Evolutionary conservation across 2,113 vertebrate species (phyloP).

Genomic region (Nothocercus nigrocapillus): DNA sequence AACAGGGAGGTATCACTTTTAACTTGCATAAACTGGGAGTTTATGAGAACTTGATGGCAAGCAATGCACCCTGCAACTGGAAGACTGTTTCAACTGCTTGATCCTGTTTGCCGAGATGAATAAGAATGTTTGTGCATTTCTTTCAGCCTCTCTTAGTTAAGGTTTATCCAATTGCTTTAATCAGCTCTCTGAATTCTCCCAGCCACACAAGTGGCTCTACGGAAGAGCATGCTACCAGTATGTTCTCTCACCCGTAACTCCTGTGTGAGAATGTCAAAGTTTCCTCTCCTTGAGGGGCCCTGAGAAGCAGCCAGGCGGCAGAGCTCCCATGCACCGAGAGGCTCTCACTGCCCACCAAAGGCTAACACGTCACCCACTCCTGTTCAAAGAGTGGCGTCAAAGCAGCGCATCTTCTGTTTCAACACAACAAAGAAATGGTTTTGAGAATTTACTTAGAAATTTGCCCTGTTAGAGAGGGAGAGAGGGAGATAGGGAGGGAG

Average conservation of each 20-base stretch:
- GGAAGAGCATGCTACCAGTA: not conserved
- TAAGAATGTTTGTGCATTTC: not conserved
- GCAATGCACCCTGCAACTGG: not conserved
- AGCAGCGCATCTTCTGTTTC: not conserved
- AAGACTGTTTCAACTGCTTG: not conserved
- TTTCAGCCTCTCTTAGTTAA: not conserved
- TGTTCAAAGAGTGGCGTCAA: not conserved
- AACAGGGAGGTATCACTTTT: not conserved
- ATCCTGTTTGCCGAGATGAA: not conserved
- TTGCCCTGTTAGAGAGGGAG: not conserved
- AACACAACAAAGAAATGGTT: not conserved
- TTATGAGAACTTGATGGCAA: not conserved
- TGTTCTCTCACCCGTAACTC: constrained; percentile 40
- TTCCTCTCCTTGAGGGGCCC: not conserved
- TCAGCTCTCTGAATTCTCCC: not conserved
- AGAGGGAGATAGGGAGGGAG: not conserved
- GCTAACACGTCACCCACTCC: not conserved
- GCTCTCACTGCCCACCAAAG: not conserved
- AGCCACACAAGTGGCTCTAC: not conserved
- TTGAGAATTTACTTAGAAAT: not conserved
- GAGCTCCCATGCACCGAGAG: not conserved
- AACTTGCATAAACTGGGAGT: not conserved
- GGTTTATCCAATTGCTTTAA: not conserved
- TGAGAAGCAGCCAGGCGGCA: not conserved
- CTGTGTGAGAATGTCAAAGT: not conserved